Conservation (phyloP, 2,888 invertebrate species). For the Dysmachus trigonus region DNA sequence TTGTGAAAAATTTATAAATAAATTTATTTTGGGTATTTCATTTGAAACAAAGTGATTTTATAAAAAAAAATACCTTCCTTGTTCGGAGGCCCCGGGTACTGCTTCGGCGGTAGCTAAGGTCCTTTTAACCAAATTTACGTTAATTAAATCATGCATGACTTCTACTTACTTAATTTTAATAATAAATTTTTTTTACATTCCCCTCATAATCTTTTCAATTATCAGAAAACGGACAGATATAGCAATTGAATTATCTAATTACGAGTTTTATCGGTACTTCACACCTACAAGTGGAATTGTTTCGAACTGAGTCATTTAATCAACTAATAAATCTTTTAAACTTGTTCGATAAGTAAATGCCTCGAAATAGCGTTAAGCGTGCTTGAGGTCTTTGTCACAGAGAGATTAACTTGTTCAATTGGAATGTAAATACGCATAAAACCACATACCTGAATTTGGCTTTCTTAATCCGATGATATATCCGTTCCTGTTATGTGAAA, state of each 20-base stretch:
- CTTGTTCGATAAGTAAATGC: neutral
- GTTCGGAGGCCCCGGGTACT: no score
- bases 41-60: no score
- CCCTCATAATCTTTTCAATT: neutral
- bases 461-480: neutral
- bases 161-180: neutral
- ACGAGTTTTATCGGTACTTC: neutral
- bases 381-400: neutral
- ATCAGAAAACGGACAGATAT: neutral
- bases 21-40: no score
- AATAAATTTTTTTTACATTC: neutral
- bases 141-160: no score
- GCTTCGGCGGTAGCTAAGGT: no score
- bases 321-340: neutral
- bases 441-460: neutral
- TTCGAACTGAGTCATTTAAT: neutral
- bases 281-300: neutral
- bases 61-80: no score
- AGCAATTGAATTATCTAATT: neutral
- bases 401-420: neutral
- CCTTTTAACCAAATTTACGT: no score
- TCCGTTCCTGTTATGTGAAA: neutral
- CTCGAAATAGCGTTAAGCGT: neutral
- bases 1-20: no score
- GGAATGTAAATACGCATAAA: neutral